phyloP scores from a whole-genome alignment of 2,888 invertebrate species.

The Apamea anceps region DNA sequence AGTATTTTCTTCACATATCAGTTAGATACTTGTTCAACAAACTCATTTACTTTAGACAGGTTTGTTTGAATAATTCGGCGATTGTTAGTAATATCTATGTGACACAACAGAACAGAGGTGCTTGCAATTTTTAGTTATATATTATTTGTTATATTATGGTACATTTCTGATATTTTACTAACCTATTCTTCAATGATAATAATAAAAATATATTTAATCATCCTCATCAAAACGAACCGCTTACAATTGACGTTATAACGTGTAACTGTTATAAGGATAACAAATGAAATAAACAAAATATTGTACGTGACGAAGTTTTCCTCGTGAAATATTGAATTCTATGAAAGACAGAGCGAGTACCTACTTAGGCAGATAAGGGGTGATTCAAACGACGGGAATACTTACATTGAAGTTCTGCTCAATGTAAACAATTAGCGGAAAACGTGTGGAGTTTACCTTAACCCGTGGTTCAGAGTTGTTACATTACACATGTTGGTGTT shows the following conservation, averaged over 20 bases:
- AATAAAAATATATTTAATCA: not conserved
- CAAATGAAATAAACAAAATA: slow-evolving; percentile 42
- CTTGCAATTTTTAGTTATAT: not conserved
- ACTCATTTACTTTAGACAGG: not conserved
- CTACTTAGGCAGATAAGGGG: slow-evolving; percentile 12
- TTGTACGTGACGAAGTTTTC: slow-evolving; percentile 35
- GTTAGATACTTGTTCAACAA: too few relatives aligned
- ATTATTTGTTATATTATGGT: not conserved
- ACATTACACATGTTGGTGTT: not conserved
- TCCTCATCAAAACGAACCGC: not conserved
- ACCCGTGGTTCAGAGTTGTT: not conserved
- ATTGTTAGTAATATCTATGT: not conserved
- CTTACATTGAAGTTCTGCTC: slow-evolving; percentile 35
- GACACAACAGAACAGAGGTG: not conserved
- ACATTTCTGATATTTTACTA: not conserved
- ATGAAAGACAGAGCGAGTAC: slow-evolving; percentile 45
- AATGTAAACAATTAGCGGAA: slow-evolving; percentile 52
- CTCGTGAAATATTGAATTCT: slow-evolving; percentile 52
- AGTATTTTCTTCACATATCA: not conserved
- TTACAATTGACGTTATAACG: not conserved
- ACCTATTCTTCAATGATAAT: not conserved
- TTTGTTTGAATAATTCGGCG: not conserved
- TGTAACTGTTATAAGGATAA: slow-evolving; percentile 48
- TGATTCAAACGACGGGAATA: slow-evolving; percentile 51
- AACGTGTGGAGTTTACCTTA: slow-evolving; percentile 39